Evolutionary conservation across 2,888 invertebrate genomes (phyloP), one percentile per base, ranked within the genome.

Genomic region (Peribatodes rhomboidaria): DNA sequence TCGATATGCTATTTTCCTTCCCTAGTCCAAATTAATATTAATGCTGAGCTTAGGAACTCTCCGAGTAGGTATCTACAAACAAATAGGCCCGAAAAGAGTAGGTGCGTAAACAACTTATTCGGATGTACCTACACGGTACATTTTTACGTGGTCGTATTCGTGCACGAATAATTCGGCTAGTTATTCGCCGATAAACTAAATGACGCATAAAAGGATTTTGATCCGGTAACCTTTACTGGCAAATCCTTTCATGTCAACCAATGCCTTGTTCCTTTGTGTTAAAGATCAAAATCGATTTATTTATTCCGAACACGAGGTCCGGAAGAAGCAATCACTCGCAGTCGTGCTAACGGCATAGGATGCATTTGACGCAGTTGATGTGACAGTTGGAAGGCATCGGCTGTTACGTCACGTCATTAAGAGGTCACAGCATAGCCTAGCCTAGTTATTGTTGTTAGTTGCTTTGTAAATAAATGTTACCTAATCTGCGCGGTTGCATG

Each of bases 251-350:
- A 42, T 6, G 18, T 37, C 16, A 57, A 47, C 49, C 52, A 14
- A n/a, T 59, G 60, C 62, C 44, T 60, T 67, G 54, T 7, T 2
- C 10, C n/a, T 9, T 16, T 16, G 9, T 16, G 18, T 44, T 61
- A 68, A 18, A 52, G 62, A 54, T 42, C 10, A 33, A 39, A 56
- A 59, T 69, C 54, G 16, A 14, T 39, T 18, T 37, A 10, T 6
- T 39, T n/a, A 41, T 11, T 20, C 2, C 13, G 20, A 39, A 14
- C 9, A 50, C 49, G 9, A 56, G 37, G 31, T 58, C 50, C 64
- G 69, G 71, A 69, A 69, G 65, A 46, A 59, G 41, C 60, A 66
- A 69, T 66, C 61, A 62, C 47, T 63, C 42, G 39, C 50, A 53
- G 53, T 39, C 1, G 16, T 13, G n/a, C 6, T 41, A 44, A 67